Conservation (phyloP, 2,888 invertebrate species). For the Crepidodera aurea region DNA sequence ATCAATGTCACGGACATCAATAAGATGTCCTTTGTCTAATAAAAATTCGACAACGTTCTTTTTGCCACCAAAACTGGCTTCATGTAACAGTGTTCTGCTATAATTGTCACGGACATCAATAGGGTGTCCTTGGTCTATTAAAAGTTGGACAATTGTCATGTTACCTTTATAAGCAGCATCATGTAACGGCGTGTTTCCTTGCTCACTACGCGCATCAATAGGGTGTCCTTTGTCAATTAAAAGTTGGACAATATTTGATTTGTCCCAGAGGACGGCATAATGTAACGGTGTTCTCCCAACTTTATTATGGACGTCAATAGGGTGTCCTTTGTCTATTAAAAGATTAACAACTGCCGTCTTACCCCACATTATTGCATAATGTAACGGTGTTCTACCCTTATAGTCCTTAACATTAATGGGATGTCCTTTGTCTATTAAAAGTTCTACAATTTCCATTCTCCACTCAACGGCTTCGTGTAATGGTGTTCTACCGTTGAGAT, state of each 20-base stretch:
- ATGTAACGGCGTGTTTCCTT: not conserved
- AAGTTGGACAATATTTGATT: not conserved
- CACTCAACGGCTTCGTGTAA: no score
- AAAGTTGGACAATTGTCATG: no score
- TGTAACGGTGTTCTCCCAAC: conserved; percentile 3
- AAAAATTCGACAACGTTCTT: not conserved
- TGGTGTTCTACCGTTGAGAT: not conserved
- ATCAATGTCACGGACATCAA: not conserved
- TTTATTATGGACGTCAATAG: not conserved
- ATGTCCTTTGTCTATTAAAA: not conserved
- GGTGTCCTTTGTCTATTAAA: not conserved
- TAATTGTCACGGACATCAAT: no score
- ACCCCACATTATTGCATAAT: not conserved
- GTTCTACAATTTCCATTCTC: not conserved
- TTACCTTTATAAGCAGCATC: no score
- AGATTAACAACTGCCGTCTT: not conserved
- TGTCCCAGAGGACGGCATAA: not conserved
- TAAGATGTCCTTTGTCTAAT: not conserved
- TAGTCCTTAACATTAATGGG: not conserved
- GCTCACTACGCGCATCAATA: not conserved
- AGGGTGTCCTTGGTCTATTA: no score
- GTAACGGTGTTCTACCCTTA: conserved; percentile 1
- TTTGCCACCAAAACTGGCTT: not conserved
- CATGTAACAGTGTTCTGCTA: not conserved
- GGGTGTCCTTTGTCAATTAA: not conserved